Evolutionary conservation across 1,140 invertebrate genomes (phyloP), one percentile per base, ranked within the genome.

Genomic region (Scaptomyza graminum): DNA sequence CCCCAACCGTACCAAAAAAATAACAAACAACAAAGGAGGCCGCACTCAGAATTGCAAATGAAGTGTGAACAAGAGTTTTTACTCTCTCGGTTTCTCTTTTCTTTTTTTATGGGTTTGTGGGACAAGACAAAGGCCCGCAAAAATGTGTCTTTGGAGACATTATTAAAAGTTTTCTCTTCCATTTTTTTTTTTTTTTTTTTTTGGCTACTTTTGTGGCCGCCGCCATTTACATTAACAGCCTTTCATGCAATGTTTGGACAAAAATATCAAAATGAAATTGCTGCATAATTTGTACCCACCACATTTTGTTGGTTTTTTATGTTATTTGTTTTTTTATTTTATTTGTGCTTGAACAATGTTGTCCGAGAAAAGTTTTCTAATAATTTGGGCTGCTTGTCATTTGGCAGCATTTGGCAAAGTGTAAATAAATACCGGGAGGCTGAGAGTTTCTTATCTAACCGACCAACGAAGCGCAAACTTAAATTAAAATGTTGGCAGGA

Each of bases 241-340:
- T 87, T 87, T 87, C 83, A 87, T 83, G 76, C 82, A 74, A 62
- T 67, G 64, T 57, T 74, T 65, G 60, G 57, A 64, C 63, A 69
- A 76, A 87, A 87, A 88, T 88, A 88, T 88, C 83, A 88, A 88
- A 88, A 88, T 88, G 83, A 88, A 88, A 88, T 88, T 88, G 83
- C 83, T 88, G 83, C 83, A 88, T 88, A 88, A 88, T 88, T 88
- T 88, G 83, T 79, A 74, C 79, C 83, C 88, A 79, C 79, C 82
- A 79, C 83, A 69, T 70, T 72, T 62, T 50, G 43, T 55, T 66
- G 43, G 18, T 41, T 37, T 59, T 22, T 34, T 49, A 56, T 34
- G 46, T 41, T 13, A 18, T 15, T 18, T 63, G 18, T 50, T 41
- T 41, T 41, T 41, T 37, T 61, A 50, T 51, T 73, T 73, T 68